Evolutionary conservation across 53 echinoderm and acorn worm species (phyloP), one percentile per base, ranked within the genome.

Genomic region (Echinometra lucunter): DNA sequence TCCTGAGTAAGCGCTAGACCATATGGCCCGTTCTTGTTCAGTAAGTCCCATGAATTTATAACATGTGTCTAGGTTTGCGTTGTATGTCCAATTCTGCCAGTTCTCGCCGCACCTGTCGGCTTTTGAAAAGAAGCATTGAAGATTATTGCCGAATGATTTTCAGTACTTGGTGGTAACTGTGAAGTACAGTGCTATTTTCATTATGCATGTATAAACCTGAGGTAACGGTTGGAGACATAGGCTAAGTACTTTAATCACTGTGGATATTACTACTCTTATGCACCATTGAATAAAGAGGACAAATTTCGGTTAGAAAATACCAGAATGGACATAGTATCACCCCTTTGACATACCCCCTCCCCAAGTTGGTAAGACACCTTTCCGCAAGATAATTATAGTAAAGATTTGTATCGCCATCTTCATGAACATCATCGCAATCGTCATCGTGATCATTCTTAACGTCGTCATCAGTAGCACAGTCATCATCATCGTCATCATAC

Each of bases 21-120:
- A 96, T 8, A 92, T 94, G 30, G 83, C 78, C 18, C 91, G 55
- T 6, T 92, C 53, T 30, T 75, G 72, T 37, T 94, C 91, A 44
- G 72, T 55, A 57, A 82, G 92, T 34, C 96, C 96, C 55, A 82
- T 90, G 49, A 85, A 67, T 13, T 57, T 88, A 93, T 96, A 96
- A 85, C 96, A 96, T 16, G 94, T 91, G 12, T 91, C 80, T 45
- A 93, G 81, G 81, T 93, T 95, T 11, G 94, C 42, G 35, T 96
- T 85, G 91, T 91, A 96, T n/a, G 82, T 85, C 96, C 96, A 96
- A 49, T 82, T 57, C 49, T 88, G 67, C 81, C 67, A 38, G 25
- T 91, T 81, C 17, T 66, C 96, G 87, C 87, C 96, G 69, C 67
- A 94, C 32, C n/a, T 67, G 15, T 70, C n/a, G 21, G 94, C 91